Evolutionary conservation across 1,140 invertebrate genomes (phyloP).

Genomic region (Meteorus sp.): DNA sequence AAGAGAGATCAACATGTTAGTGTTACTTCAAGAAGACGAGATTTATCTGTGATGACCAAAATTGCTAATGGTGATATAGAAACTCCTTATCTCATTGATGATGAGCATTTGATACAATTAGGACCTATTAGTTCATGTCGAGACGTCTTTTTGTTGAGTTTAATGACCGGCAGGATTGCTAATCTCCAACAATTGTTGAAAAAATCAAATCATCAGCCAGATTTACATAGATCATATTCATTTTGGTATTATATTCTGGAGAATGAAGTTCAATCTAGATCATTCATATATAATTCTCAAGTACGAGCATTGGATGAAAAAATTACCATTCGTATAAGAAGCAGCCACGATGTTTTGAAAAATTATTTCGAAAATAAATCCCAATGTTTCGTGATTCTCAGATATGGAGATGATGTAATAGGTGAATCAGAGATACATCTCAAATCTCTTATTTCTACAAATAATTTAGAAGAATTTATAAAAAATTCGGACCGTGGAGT

Average conservation of each 20-base stretch:
- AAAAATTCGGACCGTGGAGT: slow-evolving; percentile 33
- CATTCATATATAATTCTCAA: slow-evolving; percentile 36
- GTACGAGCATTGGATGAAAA: slow-evolving; percentile 46
- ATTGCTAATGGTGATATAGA: slow-evolving; percentile 8
- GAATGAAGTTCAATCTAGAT: slow-evolving; percentile 44
- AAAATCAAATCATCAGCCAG: slow-evolving; percentile 11
- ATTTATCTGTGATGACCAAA: background rate
- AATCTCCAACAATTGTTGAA: slow-evolving; percentile 40
- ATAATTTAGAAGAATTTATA: slow-evolving; percentile 39
- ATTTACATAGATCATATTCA: slow-evolving; percentile 28
- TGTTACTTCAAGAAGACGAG: background rate
- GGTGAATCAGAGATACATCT: slow-evolving; percentile 46
- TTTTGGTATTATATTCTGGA: slow-evolving; percentile 48
- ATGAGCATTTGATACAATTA: slow-evolving; percentile 53
- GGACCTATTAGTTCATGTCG: slow-evolving; percentile 42
- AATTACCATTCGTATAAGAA: slow-evolving; percentile 48
- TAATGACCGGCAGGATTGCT: slow-evolving; percentile 38
- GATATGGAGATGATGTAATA: slow-evolving; percentile 38
- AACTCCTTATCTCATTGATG: slow-evolving; percentile 39
- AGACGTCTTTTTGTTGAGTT: slow-evolving; percentile 47
- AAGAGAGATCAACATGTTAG: slow-evolving; percentile 37
- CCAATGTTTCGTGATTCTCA: slow-evolving; percentile 44
- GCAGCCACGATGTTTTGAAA: slow-evolving; percentile 42
- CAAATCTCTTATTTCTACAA: slow-evolving; percentile 38
- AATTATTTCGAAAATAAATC: slow-evolving; percentile 47